Conservation (phyloP, 2,888 invertebrate genomes). For the Leptinotarsa rubiginosa region DNA sequence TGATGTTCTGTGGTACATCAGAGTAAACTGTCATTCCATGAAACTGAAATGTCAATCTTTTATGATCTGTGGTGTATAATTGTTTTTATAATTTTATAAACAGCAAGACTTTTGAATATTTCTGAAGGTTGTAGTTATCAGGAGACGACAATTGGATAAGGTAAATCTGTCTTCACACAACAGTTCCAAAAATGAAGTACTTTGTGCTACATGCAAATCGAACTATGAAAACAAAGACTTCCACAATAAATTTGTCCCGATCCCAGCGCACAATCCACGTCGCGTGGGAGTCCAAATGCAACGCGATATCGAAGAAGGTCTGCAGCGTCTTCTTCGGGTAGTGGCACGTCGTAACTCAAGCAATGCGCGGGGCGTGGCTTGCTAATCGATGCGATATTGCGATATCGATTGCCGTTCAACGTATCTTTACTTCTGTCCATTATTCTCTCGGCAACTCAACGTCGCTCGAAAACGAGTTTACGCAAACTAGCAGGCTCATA, state of each 20-base stretch:
- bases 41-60: too few relatives aligned
- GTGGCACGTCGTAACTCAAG: slow-evolving; percentile 64
- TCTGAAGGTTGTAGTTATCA: too few relatives aligned
- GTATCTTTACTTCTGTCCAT: slow-evolving; percentile 28
- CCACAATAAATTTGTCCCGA: neutral
- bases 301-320: neutral
- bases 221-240: neutral
- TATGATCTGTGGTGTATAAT: too few relatives aligned
- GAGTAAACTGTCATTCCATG: too few relatives aligned
- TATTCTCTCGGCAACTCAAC: slow-evolving; percentile 22
- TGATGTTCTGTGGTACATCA: too few relatives aligned
- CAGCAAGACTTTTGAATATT: too few relatives aligned
- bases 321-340: neutral
- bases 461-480: slow-evolving; percentile 14
- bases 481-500: slow-evolving; percentile 2
- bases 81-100: too few relatives aligned
- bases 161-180: too few relatives aligned
- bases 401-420: slow-evolving; percentile 28
- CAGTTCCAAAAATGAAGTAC: too few relatives aligned
- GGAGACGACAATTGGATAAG: too few relatives aligned
- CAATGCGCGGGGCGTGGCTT: slow-evolving; percentile 65
- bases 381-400: slow-evolving; percentile 64
- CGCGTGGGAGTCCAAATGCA: slow-evolving; percentile 8
- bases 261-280: neutral
- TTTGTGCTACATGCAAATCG: too few relatives aligned